Percentiles rank a stretch among this genome's conserved stretches.
Conservation (phyloP, 2,797 vertebrate species). For the Eurystomus glaucurus region DNA sequence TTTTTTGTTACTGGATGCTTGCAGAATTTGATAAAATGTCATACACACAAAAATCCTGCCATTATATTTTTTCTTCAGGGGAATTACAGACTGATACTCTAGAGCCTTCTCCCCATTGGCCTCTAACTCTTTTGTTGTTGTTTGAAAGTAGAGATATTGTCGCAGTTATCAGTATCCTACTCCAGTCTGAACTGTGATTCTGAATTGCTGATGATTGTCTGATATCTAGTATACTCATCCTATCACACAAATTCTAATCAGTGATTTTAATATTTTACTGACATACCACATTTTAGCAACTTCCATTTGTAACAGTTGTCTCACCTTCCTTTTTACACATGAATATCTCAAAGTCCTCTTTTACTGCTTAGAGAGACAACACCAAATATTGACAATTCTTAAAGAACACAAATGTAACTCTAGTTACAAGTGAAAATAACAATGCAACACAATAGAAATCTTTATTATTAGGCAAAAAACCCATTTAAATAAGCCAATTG, state of each 20-base stretch:
- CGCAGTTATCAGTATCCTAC: not conserved
- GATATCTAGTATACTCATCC: not conserved
- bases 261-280: not conserved
- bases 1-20: not conserved
- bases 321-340: not conserved
- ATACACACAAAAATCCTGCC: not conserved
- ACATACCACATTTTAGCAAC: not conserved
- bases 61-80: not conserved
- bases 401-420: not conserved
- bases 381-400: not conserved
- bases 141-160: not conserved
- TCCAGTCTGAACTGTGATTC: not conserved
- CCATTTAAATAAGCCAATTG: not conserved
- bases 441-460: not conserved
- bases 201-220: not conserved
- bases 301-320: not conserved
- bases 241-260: not conserved
- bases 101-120: rapidly evolving
- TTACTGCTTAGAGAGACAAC: not conserved
- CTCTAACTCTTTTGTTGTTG: rapidly evolving
- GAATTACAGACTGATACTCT: not conserved
- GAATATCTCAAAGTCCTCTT: not conserved
- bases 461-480: not conserved
- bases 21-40: not conserved
- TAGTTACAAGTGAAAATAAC: not conserved